Conservation (phyloP, 1,140 invertebrate genomes). For the Heliconius himera region DNA sequence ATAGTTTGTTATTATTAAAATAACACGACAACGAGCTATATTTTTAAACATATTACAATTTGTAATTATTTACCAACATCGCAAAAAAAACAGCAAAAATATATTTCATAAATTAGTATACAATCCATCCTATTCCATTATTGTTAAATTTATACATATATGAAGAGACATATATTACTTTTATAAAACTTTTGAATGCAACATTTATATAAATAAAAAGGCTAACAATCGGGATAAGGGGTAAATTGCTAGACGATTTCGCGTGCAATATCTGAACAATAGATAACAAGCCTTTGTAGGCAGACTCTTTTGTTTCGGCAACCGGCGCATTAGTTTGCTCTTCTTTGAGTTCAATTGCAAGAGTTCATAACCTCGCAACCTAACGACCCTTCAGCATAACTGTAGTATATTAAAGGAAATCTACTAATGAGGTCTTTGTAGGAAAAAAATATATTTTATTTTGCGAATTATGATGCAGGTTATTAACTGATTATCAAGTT, state of each 20-base stretch:
- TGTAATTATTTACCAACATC: not conserved
- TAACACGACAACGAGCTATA: no score
- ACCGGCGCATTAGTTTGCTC: conserved; percentile 16
- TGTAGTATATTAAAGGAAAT: not conserved
- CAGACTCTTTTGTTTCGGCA: conserved; percentile 29
- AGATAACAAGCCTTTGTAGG: conserved; percentile 25
- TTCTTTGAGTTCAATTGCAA: conserved; percentile 20
- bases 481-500: no score
- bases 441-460: not conserved
- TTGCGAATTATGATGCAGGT: no score
- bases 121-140: no score
- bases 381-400: conserved; percentile 8
- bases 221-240: not conserved
- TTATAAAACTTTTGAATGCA: not conserved
- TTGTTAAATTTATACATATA: not conserved
- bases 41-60: no score
- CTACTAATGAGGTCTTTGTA: not conserved
- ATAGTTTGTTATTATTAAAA: no score
- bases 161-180: no score
- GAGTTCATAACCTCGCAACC: conserved; percentile 14
- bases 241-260: conserved; percentile 26
- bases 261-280: conserved; percentile 23
- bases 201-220: not conserved
- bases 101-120: not conserved
- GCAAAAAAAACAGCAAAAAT: not conserved